Base-by-base conservation (phyloP, 1,140 invertebrate species). In the Aethina tumida region DNA sequence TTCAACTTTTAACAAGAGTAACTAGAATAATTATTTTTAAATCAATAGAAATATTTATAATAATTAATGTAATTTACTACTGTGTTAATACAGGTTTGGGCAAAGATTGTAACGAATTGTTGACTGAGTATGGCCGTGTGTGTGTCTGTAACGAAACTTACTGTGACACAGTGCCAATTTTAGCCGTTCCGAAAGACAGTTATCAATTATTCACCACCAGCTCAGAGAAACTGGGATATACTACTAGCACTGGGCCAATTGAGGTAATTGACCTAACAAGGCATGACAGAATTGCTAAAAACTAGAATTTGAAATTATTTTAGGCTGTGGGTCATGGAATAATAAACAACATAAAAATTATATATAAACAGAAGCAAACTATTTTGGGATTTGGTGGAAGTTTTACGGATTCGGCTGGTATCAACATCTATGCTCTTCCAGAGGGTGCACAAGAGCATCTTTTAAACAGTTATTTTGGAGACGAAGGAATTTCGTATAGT, bases 91-190 rank as follows among this genome's bases (percentile, higher is more conserved):
- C n/a, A n/a, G n/a, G n/a, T n/a, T n/a, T n/a, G n/a, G n/a, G n/a
- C n/a, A n/a, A n/a, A n/a, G n/a, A n/a, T n/a, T n/a, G n/a, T n/a
- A n/a, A n/a, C n/a, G n/a, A n/a, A n/a, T n/a, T n/a, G n/a, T n/a
- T n/a, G n/a, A n/a, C n/a, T n/a, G n/a, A n/a, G n/a, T n/a, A n/a
- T n/a, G 33, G 40, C 10, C 28, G 24, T 37, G 85, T 93, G 0
- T 94, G 90, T 56, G 82, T 90, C 7, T 94, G 90, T 54, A 85
- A 90, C 53, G 65, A 78, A 0, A 77, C 74, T 0, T 83, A 87
- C 56, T 94, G 91, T 56, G 90, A 94, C 57, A 75, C 74, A 7
- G 60, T 81, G 14, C 66, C 70, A 1, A 55, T 63, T 10, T 48
- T 67, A 21, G n/a, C n/a, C n/a, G 46, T 59, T 1, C 46, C 65